Evolutionary conservation across 1,140 invertebrate species (phyloP).

Genomic region (Trialeurodes vaporariorum): DNA sequence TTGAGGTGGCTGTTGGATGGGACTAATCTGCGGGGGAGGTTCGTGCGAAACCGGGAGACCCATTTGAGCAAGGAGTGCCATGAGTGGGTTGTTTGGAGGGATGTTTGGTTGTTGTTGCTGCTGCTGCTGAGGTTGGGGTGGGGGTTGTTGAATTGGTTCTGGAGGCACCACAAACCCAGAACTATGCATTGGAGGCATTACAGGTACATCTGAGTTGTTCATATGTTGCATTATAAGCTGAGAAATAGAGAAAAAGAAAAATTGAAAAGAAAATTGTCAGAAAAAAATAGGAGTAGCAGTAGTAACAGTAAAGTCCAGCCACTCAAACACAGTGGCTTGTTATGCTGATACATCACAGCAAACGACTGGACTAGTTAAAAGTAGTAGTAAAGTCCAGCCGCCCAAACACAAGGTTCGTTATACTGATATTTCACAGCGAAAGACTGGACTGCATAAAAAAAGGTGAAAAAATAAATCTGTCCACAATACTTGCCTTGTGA

Average conservation of each 20-base stretch:
- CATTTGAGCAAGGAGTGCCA: slow-evolving; percentile 21
- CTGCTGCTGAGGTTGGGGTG: slow-evolving; percentile 18
- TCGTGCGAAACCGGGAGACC: slow-evolving; percentile 17
- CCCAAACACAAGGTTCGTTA: no score
- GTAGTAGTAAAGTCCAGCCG: no score
- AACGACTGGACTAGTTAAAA: no score
- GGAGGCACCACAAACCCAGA: not conserved
- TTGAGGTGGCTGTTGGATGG: slow-evolving; percentile 7
- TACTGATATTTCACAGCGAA: no score
- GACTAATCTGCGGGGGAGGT: slow-evolving; percentile 1
- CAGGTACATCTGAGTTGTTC: slow-evolving; percentile 36
- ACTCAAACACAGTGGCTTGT: no score
- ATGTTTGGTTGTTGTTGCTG: slow-evolving; percentile 11
- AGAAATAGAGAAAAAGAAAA: slow-evolving; percentile 7
- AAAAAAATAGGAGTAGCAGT: no score
- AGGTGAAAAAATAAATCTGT: no score
- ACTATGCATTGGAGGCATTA: slow-evolving; percentile 25
- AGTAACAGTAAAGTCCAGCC: no score
- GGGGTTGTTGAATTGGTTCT: slow-evolving; percentile 29
- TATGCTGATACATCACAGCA: no score
- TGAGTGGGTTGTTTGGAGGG: slow-evolving; percentile 22
- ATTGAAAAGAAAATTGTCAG: no score
- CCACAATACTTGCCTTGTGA: no score
- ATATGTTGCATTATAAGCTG: slow-evolving; percentile 41
- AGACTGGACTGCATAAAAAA: no score